Conservation (phyloP, 2,113 vertebrate genomes). For the Ranitomeya variabilis region DNA sequence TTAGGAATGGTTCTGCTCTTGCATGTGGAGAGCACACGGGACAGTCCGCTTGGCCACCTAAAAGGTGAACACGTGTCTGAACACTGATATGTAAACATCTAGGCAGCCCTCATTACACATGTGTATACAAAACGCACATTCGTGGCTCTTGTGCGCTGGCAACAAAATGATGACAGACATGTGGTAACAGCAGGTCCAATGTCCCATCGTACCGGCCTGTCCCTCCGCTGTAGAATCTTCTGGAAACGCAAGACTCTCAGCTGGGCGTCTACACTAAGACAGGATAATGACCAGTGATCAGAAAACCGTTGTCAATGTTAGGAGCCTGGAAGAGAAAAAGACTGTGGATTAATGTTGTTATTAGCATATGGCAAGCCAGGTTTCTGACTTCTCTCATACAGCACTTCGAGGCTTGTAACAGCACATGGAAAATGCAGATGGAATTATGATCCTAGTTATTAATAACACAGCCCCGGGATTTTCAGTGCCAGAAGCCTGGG, state of each 20-base stretch:
- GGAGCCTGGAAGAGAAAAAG: constrained; percentile 54
- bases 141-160: constrained; percentile 53
- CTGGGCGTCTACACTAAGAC: constrained; percentile 55
- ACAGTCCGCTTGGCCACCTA: constrained; percentile 52
- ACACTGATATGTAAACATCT: constrained; percentile 58
- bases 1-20: constrained; percentile 54
- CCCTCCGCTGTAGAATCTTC: constrained; percentile 29
- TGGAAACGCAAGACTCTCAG: constrained; percentile 41
- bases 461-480: constrained; percentile 51
- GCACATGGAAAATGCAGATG: constrained; percentile 57
- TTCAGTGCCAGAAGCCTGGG: constrained; percentile 55
- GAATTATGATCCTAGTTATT: constrained; percentile 57
- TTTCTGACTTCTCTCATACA: constrained; percentile 54
- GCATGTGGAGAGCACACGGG: constrained; percentile 25
- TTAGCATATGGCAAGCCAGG: constrained; percentile 50
- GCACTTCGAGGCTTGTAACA: constrained; percentile 57
- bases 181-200: constrained; percentile 57
- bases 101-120: constrained; percentile 55
- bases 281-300: constrained; percentile 58
- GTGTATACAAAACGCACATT: constrained; percentile 44
- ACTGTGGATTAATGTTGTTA: constrained; percentile 40
- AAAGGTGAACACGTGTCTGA: constrained; percentile 51
- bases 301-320: constrained; percentile 56
- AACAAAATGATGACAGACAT: constrained; percentile 52
- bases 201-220: constrained; percentile 55